Evolutionary conservation across 2,888 invertebrate genomes (phyloP).

Genomic region (Melanargia galathea): DNA sequence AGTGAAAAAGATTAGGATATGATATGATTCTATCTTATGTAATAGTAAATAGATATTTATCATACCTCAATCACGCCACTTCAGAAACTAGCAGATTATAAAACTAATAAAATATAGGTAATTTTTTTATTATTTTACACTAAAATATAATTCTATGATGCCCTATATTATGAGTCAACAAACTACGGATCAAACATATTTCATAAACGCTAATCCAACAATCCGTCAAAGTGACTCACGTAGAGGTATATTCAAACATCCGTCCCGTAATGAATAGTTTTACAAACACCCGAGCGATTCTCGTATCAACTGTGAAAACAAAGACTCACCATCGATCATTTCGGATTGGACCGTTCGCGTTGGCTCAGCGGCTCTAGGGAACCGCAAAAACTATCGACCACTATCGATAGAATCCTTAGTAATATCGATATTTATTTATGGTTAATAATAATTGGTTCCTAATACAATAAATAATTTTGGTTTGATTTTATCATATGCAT

Average conservation of each 20-base stretch:
- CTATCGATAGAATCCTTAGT: neutral
- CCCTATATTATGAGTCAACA: too few relatives aligned
- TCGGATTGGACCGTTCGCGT: conserved; percentile 50
- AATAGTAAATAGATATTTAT: too few relatives aligned
- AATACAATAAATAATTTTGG: too few relatives aligned
- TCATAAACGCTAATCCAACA: conserved; percentile 20
- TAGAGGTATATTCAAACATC: conserved; percentile 37
- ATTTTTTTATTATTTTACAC: too few relatives aligned
- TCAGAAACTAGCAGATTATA: too few relatives aligned
- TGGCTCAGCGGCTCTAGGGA: conserved; percentile 53
- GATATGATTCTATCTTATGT: too few relatives aligned
- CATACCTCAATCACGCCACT: too few relatives aligned
- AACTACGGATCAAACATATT: too few relatives aligned
- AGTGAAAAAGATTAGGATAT: too few relatives aligned
- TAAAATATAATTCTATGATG: too few relatives aligned
- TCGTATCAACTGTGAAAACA: conserved; percentile 74
- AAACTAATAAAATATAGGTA: too few relatives aligned
- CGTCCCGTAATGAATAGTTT: conserved; percentile 30
- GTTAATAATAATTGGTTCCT: neutral
- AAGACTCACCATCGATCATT: conserved; percentile 74
- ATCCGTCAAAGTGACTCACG: conserved; percentile 6
- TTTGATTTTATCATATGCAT: too few relatives aligned
- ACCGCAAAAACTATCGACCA: neutral
- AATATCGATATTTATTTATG: neutral
- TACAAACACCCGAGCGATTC: conserved; percentile 39